Conservation (phyloP, 2,888 invertebrate genomes). For the Morpho deidamia region DNA sequence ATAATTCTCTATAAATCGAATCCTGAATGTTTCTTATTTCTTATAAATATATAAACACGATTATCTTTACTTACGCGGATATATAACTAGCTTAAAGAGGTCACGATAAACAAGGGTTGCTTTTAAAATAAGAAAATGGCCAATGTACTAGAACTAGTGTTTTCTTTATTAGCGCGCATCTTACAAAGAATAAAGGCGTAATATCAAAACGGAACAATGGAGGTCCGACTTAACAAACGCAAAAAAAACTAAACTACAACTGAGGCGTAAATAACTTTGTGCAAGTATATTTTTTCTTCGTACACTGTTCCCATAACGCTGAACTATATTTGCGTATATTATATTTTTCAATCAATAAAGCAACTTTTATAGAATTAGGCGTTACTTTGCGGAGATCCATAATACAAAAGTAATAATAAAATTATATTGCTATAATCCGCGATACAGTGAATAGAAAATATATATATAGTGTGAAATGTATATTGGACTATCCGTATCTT, state of each 20-base stretch:
- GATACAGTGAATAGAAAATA: too few species aligned
- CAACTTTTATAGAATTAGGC: too few species aligned
- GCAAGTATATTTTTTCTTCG: constrained; percentile 12
- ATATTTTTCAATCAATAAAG: too few species aligned
- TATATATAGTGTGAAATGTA: too few species aligned
- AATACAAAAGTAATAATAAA: too few species aligned
- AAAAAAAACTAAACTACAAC: constrained; percentile 11
- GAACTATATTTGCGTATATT: too few species aligned
- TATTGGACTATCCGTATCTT: too few species aligned
- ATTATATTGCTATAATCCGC: too few species aligned
- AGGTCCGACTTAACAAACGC: constrained; percentile 15
- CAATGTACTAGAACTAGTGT: neutral
- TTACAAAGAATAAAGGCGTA: constrained; percentile 11
- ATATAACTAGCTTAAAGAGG: neutral
- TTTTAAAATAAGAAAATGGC: neutral
- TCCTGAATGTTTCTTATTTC: too few species aligned
- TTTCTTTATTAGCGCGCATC: constrained; percentile 8
- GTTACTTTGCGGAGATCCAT: too few species aligned
- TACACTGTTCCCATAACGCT: neutral
- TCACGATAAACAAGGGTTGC: neutral
- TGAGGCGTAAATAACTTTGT: constrained; percentile 12
- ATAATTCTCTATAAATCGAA: too few species aligned
- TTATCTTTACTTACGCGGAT: neutral
- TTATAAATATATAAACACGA: too few species aligned
- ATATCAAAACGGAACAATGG: constrained; percentile 17